Conservation (phyloP, 1,140 invertebrate genomes). For the Brachionus rotundiformis region DNA sequence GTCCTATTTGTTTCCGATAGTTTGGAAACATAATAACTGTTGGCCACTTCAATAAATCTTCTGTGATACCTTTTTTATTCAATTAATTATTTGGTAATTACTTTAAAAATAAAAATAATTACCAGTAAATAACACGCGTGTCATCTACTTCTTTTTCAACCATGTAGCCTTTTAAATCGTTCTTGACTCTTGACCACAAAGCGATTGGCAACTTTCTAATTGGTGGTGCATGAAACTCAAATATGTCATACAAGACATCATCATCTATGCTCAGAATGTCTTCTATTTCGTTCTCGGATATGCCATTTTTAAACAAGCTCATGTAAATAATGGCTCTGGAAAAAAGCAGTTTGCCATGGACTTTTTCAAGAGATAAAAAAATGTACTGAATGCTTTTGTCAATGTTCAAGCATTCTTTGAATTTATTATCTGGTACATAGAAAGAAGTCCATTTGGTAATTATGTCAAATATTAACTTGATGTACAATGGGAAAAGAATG, state of each 20-base stretch:
- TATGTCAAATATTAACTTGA: slow-evolving; percentile 51
- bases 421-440: neutral
- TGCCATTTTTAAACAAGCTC: slow-evolving; percentile 56
- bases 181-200: slow-evolving; percentile 71
- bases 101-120: no score
- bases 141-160: slow-evolving; percentile 68
- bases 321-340: slow-evolving; percentile 76
- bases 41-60: slow-evolving; percentile 51
- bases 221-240: slow-evolving; percentile 54
- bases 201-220: slow-evolving; percentile 60
- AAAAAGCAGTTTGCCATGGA: slow-evolving; percentile 56
- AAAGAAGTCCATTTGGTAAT: slow-evolving; percentile 27
- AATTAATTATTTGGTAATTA: no score
- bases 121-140: slow-evolving; percentile 51
- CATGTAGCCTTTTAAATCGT: slow-evolving; percentile 71
- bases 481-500: slow-evolving; percentile 60
- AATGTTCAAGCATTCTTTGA: slow-evolving; percentile 6
- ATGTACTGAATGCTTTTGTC: slow-evolving; percentile 7
- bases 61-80: slow-evolving; percentile 20
- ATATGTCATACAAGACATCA: slow-evolving; percentile 58
- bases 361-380: slow-evolving; percentile 55
- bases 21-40: neutral
- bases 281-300: slow-evolving; percentile 59
- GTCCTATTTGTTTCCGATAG: neutral
- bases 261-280: slow-evolving; percentile 61